phyloP scores from a whole-genome alignment of 2,113 vertebrate genomes.

The Anhinga rufa region DNA sequence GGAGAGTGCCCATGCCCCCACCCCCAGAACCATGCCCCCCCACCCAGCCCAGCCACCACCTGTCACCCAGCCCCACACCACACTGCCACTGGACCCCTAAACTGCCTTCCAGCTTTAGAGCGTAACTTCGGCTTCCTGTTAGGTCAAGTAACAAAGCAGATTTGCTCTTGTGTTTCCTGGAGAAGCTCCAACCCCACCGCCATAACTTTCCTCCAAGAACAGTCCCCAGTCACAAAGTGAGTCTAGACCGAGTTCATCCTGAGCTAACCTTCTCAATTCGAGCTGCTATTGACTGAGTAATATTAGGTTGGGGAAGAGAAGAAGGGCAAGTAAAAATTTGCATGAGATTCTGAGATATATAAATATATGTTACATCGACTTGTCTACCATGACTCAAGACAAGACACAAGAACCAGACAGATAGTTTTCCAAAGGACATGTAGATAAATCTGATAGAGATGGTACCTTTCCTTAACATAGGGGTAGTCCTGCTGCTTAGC shows the following conservation, averaged over 20 bases:
- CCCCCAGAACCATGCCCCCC: not conserved
- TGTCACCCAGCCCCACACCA: rapidly evolving
- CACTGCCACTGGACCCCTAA: not conserved
- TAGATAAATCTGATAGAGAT: not conserved
- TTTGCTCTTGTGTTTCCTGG: not conserved
- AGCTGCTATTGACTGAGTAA: not conserved
- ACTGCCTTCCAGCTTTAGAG: not conserved
- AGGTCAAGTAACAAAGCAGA: not conserved
- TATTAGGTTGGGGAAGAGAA: not conserved
- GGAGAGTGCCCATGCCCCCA: rapidly evolving
- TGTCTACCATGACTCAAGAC: not conserved
- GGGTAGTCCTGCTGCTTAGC: not conserved
- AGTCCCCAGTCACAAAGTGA: not conserved
- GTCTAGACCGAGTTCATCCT: not conserved
- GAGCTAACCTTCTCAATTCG: not conserved
- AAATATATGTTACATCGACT: not conserved
- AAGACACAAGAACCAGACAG: not conserved
- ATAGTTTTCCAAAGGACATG: not conserved
- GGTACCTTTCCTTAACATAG: not conserved
- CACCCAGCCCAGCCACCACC: not conserved
- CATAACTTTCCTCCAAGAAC: not conserved
- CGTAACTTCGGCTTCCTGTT: rapidly evolving
- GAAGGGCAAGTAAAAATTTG: not conserved
- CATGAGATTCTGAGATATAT: not conserved
- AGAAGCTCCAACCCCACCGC: not conserved